Percentiles rank a stretch among this genome's conserved stretches.
Conservation (phyloP, 2,797 vertebrate species). For the Scolopax bukidnonensis region DNA sequence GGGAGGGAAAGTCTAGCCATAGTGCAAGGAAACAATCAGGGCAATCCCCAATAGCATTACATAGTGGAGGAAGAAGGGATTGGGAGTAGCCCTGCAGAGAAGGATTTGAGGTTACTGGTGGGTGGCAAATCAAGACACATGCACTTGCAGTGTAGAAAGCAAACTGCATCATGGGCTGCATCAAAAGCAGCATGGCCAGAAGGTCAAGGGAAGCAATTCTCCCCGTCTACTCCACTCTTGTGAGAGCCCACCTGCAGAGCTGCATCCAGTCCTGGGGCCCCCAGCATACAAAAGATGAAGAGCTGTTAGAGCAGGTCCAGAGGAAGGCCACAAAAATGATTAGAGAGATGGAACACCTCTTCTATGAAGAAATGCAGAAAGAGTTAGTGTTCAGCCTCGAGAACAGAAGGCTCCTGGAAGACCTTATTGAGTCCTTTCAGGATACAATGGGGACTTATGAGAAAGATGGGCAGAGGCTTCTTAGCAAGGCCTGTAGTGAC, state of each 20-base stretch:
- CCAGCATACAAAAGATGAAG: neutral
- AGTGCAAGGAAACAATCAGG: neutral
- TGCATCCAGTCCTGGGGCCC: no score
- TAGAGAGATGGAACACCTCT: neutral
- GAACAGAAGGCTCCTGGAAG: neutral
- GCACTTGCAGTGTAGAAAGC: neutral
- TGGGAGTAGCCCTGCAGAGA: neutral
- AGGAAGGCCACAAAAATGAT: neutral
- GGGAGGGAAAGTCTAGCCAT: neutral
- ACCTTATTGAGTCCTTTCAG: neutral
- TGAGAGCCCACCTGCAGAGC: neutral
- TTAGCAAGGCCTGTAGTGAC: neutral
- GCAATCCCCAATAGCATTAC: neutral
- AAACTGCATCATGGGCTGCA: neutral
- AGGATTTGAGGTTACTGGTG: neutral
- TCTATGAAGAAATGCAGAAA: neutral
- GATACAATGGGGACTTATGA: neutral
- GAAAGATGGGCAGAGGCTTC: neutral
- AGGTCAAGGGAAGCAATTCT: neutral
- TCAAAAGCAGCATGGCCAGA: neutral
- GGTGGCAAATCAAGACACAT: neutral
- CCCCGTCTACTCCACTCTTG: accelerated
- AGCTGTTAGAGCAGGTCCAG: neutral
- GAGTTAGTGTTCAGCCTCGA: neutral
- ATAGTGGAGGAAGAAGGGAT: neutral